phyloP scores from a whole-genome alignment of 2,113 vertebrate species.

The Grallaria varia region DNA sequence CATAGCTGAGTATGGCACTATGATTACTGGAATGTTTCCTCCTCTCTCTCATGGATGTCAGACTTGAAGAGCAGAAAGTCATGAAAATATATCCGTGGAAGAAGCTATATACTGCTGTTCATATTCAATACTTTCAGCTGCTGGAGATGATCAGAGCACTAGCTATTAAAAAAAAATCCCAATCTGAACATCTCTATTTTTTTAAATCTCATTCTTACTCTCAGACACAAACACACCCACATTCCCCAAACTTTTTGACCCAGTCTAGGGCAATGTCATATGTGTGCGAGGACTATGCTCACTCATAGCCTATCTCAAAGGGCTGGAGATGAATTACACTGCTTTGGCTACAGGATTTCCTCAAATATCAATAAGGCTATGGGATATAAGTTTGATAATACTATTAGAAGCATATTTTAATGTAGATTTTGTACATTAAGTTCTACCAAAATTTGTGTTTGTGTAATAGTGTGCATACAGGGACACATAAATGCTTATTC shows the following conservation, averaged over 20 bases:
- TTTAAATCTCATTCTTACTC: not conserved
- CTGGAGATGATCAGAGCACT: not conserved
- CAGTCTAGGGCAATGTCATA: not conserved
- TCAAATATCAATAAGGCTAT: not conserved
- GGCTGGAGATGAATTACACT: not conserved
- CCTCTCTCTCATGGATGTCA: not conserved
- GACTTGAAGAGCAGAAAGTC: not conserved
- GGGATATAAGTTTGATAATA: not conserved
- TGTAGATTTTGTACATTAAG: not conserved
- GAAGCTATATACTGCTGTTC: not conserved
- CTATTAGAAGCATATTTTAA: not conserved
- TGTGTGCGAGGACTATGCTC: not conserved
- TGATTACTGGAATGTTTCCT: not conserved
- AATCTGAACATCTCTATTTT: not conserved
- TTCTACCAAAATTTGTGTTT: not conserved
- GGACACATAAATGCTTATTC: not conserved
- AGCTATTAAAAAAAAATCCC: not conserved
- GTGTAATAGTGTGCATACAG: not conserved
- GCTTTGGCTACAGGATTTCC: not conserved
- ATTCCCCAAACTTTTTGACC: not conserved
- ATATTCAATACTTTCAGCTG: not conserved
- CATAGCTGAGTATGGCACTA: not conserved
- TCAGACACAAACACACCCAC: accelerated
- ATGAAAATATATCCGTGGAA: not conserved
- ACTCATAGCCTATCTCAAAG: not conserved